Conservation (phyloP, 1,140 invertebrate genomes). For the Cyphomyrmex costatus region DNA sequence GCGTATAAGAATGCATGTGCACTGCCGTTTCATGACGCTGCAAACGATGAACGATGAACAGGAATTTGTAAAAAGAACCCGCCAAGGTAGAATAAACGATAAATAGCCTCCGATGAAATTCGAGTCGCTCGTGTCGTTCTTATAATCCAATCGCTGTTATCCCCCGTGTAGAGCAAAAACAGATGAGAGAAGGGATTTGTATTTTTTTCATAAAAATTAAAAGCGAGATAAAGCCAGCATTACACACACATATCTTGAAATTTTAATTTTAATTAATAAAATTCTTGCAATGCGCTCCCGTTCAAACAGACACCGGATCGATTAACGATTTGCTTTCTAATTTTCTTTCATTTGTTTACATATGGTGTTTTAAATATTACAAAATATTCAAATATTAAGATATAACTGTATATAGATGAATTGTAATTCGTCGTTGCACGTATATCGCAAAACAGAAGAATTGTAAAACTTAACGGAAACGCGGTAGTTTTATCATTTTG, state of each 20-base stretch:
- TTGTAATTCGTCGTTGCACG: neutral
- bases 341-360: neutral
- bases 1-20: constrained; percentile 36
- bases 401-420: neutral
- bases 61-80: constrained; percentile 71
- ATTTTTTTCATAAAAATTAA: neutral
- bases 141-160: neutral
- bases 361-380: neutral
- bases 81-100: constrained; percentile 70
- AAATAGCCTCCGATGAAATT: constrained; percentile 67
- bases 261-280: no score
- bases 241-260: neutral
- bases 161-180: constrained; percentile 8
- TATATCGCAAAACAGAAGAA: neutral
- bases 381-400: constrained; percentile 7
- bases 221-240: neutral
- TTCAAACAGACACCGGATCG: constrained; percentile 2
- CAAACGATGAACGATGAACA: constrained; percentile 72
- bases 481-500: neutral
- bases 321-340: neutral
- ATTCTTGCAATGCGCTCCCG: neutral
- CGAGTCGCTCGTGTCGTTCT: neutral
- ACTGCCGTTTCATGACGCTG: constrained; percentile 69
- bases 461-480: neutral
- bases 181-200: neutral